Evolutionary conservation across 2,797 vertebrate species (phyloP).

Genomic region (Clarias pachynema): DNA sequence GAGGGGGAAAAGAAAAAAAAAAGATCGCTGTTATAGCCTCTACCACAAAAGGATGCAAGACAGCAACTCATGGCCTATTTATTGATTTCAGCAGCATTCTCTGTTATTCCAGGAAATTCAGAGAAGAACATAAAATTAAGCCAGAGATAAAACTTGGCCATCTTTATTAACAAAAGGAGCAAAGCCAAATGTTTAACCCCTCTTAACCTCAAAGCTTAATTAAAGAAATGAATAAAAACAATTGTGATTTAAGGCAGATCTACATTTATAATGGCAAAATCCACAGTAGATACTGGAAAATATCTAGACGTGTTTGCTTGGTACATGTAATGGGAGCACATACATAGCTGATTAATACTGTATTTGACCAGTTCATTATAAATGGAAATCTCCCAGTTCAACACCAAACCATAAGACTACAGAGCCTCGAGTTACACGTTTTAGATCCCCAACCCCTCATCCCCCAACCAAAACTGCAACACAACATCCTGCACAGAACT

Average conservation of each 20-base stretch:
- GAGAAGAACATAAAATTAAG: slow-evolving; percentile 71
- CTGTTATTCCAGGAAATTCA: slow-evolving; percentile 40
- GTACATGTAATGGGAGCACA: slow-evolving; percentile 28
- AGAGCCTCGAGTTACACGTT: slow-evolving; percentile 20
- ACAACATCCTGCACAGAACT: slow-evolving; percentile 57
- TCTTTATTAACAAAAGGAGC: slow-evolving; percentile 80
- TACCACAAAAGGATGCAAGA: slow-evolving; percentile 26
- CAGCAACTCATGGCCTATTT: slow-evolving; percentile 32
- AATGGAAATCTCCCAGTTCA: slow-evolving; percentile 18
- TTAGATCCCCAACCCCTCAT: slow-evolving; percentile 25
- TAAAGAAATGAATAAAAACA: slow-evolving; percentile 78
- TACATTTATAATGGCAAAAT: slow-evolving; percentile 67
- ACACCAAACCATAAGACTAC: slow-evolving; percentile 34
- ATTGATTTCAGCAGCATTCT: slow-evolving; percentile 43
- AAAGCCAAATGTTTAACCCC: slow-evolving; percentile 68
- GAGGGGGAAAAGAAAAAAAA: background rate
- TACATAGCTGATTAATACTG: slow-evolving; percentile 26
- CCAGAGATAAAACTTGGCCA: slow-evolving; percentile 75
- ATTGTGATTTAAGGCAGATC: slow-evolving; percentile 80
- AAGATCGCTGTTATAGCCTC: slow-evolving; percentile 16
- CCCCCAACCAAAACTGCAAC: slow-evolving; percentile 42
- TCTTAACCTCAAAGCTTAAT: slow-evolving; percentile 69
- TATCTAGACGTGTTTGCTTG: slow-evolving; percentile 26
- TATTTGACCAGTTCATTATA: slow-evolving; percentile 27
- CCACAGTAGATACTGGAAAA: slow-evolving; percentile 44